phyloP scores from a whole-genome alignment of 2,113 vertebrate species.

The Proterorhinus semilunaris region DNA sequence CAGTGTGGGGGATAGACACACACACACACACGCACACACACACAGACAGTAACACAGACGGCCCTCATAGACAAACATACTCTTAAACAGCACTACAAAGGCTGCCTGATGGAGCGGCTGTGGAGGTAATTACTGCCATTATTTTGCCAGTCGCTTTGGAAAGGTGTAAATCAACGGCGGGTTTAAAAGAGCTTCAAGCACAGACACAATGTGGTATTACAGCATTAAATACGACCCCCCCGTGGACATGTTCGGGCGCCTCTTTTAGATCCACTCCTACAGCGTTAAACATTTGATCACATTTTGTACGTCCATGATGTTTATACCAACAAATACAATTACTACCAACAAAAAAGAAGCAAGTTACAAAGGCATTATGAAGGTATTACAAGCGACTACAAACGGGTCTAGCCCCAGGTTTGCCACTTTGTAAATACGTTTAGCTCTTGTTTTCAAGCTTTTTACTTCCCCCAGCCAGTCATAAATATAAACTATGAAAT shows the following conservation, averaged over 20 bases:
- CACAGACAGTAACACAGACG: constrained; percentile 6
- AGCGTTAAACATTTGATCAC: background rate
- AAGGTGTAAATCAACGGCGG: constrained; percentile 6
- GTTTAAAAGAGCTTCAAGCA: constrained; percentile 7
- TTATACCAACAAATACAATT: no score
- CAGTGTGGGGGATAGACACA: background rate
- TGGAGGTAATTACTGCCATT: constrained; percentile 52
- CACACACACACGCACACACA: no score
- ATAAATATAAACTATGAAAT: background rate
- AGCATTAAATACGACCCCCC: background rate
- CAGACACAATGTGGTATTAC: constrained; percentile 7
- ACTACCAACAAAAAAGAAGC: no score
- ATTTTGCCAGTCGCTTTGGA: constrained; percentile 31
- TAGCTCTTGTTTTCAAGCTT: background rate
- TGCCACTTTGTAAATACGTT: no score
- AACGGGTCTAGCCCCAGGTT: no score
- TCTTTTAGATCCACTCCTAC: background rate
- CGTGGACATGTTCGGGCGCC: background rate
- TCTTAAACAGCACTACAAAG: constrained; percentile 37
- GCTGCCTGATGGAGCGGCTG: constrained; percentile 15
- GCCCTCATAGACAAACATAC: constrained; percentile 28
- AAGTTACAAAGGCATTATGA: no score
- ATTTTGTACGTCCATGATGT: no score
- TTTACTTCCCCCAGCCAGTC: background rate
- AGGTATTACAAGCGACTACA: no score